A percentile compares a stretch with the other conserved stretches of the same genome.
Conservation (phyloP, 1,140 invertebrate species). For the silkworm (Bombyx mori) region ASM3026992v2 NC_085107.1:12470001-12470500, state of each 20-base stretch:
- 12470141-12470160: slow-evolving; percentile 51
- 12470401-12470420: slow-evolving; percentile 53
- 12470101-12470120: slow-evolving; percentile 10
- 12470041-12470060: no score
- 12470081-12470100: not conserved
- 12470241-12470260: slow-evolving; percentile 70
- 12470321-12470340: slow-evolving; percentile 52
- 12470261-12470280: slow-evolving; percentile 71
- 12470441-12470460: slow-evolving; percentile 56
- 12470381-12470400: slow-evolving; percentile 58
- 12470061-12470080: not conserved
- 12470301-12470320: slow-evolving; percentile 45
- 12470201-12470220: slow-evolving; percentile 80
- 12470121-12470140: slow-evolving; percentile 24
- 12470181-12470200: slow-evolving; percentile 76
- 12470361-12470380: slow-evolving; percentile 52
- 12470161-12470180: slow-evolving; percentile 68
- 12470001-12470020: no score
- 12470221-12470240: slow-evolving; percentile 77
- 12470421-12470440: slow-evolving; percentile 49
- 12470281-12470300: slow-evolving; percentile 58
- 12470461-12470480: slow-evolving; percentile 27
- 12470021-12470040: no score
- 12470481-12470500: not conserved
- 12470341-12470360: slow-evolving; percentile 38